Percentiles rank a stretch among this genome's conserved stretches.
These are phyloP conservation scores for Melieria omissa DNA, from an alignment of 2,888 invertebrate species.

Conservation along the genomic window DNA sequence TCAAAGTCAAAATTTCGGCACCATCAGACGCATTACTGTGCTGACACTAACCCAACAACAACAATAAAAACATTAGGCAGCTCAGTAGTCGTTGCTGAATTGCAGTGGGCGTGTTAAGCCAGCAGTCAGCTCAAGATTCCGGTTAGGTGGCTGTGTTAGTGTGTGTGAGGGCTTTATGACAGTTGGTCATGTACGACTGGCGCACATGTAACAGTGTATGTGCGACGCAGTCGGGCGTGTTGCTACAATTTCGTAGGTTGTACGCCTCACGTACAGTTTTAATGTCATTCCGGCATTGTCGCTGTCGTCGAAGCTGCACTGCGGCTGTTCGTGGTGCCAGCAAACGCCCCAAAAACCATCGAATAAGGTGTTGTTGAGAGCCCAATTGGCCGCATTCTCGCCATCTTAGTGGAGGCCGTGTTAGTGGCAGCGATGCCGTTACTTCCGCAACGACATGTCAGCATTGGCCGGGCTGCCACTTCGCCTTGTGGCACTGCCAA, in stretches of 20 bases:
- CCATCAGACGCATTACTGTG: conserved; percentile 47
- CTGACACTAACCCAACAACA: not conserved
- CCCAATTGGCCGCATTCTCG: no score
- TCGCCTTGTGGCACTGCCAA: no score
- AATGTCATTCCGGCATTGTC: not conserved
- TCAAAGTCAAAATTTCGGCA: conserved; percentile 58
- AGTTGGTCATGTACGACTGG: conserved; percentile 3
- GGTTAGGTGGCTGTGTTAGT: not conserved
- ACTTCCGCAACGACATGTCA: no score
- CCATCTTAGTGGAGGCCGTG: no score
- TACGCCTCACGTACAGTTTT: conserved; percentile 30
- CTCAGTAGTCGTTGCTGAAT: no score
- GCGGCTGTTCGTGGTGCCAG: not conserved
- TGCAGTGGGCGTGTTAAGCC: not conserved
- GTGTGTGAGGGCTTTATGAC: conserved; percentile 9
- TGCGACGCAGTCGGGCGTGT: not conserved
- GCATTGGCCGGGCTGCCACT: no score
- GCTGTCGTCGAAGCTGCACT: not conserved
- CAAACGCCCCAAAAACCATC: not conserved
- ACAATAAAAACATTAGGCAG: not conserved
- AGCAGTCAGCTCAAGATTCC: not conserved
- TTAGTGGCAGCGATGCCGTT: no score
- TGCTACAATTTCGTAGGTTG: conserved; percentile 42
- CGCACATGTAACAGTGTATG: not conserved
- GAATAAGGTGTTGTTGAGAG: not conserved